Conservation (phyloP, 2,797 vertebrate species). For the Buceros bicornis region DNA sequence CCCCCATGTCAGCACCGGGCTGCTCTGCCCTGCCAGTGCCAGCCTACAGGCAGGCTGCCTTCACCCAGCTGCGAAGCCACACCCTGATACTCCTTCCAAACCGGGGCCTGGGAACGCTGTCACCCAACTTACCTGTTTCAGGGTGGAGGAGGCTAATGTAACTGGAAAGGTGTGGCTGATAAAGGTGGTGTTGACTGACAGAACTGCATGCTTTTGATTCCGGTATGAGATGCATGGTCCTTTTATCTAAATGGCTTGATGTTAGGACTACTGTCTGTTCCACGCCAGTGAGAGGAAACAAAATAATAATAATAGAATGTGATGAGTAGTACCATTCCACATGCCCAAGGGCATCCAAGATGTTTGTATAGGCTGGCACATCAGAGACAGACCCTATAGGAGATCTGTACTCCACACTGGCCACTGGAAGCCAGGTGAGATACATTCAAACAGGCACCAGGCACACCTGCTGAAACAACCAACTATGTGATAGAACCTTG, state of each 20-base stretch:
- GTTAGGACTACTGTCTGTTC: neutral
- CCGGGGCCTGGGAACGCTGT: slow-evolving; percentile 40
- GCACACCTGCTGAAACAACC: neutral
- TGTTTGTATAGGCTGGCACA: neutral
- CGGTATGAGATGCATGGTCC: neutral
- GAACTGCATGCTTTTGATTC: neutral
- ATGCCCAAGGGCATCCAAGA: neutral
- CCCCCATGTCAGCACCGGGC: accelerated
- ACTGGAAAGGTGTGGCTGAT: slow-evolving; percentile 55
- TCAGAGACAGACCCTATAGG: neutral
- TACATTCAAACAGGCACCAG: neutral
- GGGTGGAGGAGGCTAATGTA: slow-evolving; percentile 41
- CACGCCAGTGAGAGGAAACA: neutral
- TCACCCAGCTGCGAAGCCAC: neutral
- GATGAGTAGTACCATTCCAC: neutral
- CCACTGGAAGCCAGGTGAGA: neutral
- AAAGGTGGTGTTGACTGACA: slow-evolving; percentile 3
- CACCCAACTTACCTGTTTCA: slow-evolving; percentile 62
- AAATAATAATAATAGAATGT: neutral
- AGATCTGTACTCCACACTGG: neutral
- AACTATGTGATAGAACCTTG: neutral
- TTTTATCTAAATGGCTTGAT: neutral
- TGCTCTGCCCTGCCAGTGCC: neutral
- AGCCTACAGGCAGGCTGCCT: neutral
- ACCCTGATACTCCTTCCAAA: slow-evolving; percentile 59